Base-by-base conservation (phyloP, 2,888 invertebrate genomes). In the Drosophila siamana region DNA sequence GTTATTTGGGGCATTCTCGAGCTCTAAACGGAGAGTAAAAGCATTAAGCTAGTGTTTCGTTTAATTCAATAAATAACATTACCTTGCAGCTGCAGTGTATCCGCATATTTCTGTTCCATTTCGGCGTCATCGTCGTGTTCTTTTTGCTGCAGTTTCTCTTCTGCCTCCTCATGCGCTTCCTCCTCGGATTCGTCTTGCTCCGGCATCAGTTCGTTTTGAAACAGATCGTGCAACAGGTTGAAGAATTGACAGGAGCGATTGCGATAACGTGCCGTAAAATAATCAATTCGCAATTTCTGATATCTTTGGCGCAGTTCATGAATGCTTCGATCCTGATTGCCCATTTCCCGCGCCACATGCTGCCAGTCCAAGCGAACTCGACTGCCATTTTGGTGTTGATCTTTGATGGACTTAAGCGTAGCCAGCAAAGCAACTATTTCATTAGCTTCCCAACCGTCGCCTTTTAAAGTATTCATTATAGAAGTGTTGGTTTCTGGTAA, bases 51-150 rank as follows among this genome's bases (percentile, higher is more conserved):
- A 0, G 1, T 9, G n/a, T 5, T 11, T 4, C 13, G 15, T 44
- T 28, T 0, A 13, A 48, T 5, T 16, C 0, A 16, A 4, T 9
- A 4, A 2, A 44, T 11, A 22, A 59, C 41, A n/a, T 4, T 28
- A 85, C 86, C 48, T 0, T 66, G 64, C 4, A 61, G 4, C 1
- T 61, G 38, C 24, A 67, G 13, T 1, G 55, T 33, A 15, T 76
- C 41, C 0, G 72, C 69, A 52, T 76, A 79, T 48, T 82, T 82
- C n/a, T 63, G 59, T 13, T 79, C 79, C 1, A 66, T 44, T 13
- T 40, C 43, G 5, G 15, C 16, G 1, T 52, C 44, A 1, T n/a
- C 13, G 9, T 55, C 38, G 13, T 2, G 33, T 0, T 38, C 51
- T n/a, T n/a, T 3, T 11, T 33, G 4, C n/a, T 11, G 33, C 1